phyloP scores from a whole-genome alignment of 2,888 invertebrate genomes.

The Sesamia inferens region DNA sequence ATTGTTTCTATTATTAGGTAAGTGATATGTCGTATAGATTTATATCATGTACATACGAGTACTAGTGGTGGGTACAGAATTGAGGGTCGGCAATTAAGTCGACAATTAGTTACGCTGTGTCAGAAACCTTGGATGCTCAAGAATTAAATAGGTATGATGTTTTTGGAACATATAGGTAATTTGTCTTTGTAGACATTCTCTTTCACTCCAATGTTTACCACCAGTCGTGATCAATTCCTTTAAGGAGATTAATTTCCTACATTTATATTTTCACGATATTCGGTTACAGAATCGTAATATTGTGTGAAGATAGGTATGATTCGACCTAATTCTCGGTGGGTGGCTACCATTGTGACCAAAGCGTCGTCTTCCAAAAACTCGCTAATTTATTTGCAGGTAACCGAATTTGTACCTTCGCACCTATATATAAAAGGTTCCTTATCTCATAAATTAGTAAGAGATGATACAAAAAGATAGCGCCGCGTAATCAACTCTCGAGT shows the following conservation, averaged over 20 bases:
- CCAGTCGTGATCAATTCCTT: background rate
- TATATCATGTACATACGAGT: slow-evolving; percentile 41
- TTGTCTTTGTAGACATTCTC: background rate
- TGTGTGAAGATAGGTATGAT: slow-evolving; percentile 46
- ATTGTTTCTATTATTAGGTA: slow-evolving; percentile 63
- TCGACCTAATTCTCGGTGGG: slow-evolving; percentile 61
- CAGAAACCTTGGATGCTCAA: background rate
- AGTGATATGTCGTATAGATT: slow-evolving; percentile 57
- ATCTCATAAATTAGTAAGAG: slow-evolving; percentile 29
- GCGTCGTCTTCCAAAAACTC: slow-evolving; percentile 66
- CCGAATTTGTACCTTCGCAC: slow-evolving; percentile 39
- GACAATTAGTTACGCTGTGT: slow-evolving; percentile 1
- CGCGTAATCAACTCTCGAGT: slow-evolving; percentile 70
- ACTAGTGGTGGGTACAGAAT: slow-evolving; percentile 40
- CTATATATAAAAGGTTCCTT: slow-evolving; percentile 29
- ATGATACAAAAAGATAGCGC: slow-evolving; percentile 66
- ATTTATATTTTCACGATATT: slow-evolving; percentile 40
- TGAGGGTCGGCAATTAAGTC: slow-evolving; percentile 21
- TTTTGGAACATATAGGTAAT: background rate
- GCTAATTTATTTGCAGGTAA: slow-evolving; percentile 49
- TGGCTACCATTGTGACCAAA: slow-evolving; percentile 68
- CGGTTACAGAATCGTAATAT: slow-evolving; percentile 41
- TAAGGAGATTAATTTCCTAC: slow-evolving; percentile 18
- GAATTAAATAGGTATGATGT: background rate
- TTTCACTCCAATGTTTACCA: background rate